Evolutionary conservation across 2,888 invertebrate genomes (phyloP).

Genomic region (Caenorhabditis sp.): DNA sequence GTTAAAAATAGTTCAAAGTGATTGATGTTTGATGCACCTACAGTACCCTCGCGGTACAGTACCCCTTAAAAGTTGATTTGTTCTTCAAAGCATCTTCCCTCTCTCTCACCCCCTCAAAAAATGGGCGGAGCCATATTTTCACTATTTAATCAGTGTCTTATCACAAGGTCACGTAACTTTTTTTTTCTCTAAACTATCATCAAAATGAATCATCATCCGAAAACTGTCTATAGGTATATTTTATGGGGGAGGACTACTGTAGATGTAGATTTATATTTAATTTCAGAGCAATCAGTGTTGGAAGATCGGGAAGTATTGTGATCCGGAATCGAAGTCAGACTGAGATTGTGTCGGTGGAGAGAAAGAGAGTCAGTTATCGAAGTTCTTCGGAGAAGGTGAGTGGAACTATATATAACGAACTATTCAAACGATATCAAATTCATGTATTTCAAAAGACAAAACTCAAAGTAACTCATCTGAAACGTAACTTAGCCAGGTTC

Average conservation of each 20-base stretch:
- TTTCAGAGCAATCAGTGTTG: conserved; percentile 28
- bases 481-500: too few relatives aligned
- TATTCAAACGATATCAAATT: neutral
- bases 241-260: neutral
- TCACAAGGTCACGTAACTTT: too few relatives aligned
- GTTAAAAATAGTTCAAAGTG: too few relatives aligned
- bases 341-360: conserved; percentile 21
- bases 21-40: too few relatives aligned
- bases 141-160: too few relatives aligned
- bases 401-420: neutral
- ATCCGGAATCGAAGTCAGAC: conserved; percentile 41
- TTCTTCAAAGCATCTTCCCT: too few relatives aligned
- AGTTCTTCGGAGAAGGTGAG: neutral
- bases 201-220: neutral
- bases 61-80: too few relatives aligned
- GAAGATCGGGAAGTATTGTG: conserved; percentile 21
- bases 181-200: too few relatives aligned
- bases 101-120: too few relatives aligned
- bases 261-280: neutral
- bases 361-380: conserved; percentile 21
- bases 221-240: neutral
- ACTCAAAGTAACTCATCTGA: neutral
- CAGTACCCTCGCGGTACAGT: too few relatives aligned
- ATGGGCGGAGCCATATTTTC: too few relatives aligned
- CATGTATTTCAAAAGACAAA: neutral